These are phyloP conservation scores for Merops nubicus DNA, from an alignment of 2,113 vertebrate genomes.

Conservation along the genomic window DNA sequence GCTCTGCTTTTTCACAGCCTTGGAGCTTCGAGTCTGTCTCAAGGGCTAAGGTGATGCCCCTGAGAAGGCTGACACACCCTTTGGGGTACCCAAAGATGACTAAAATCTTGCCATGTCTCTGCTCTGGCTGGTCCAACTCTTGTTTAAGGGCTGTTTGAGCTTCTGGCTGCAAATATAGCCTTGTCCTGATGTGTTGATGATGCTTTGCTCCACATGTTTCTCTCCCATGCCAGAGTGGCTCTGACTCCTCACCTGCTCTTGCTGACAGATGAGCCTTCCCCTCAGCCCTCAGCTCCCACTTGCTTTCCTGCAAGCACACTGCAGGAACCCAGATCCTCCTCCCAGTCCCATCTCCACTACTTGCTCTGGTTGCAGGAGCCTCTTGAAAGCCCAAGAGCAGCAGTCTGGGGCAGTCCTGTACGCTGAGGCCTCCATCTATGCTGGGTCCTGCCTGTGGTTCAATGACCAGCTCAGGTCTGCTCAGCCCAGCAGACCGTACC, in stretches of 20 bases:
- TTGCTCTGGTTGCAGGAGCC: neutral
- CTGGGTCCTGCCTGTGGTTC: neutral
- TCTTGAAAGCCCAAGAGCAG: neutral
- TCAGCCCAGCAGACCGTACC: neutral
- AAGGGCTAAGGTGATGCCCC: neutral
- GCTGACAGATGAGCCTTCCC: neutral
- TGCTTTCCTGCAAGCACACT: neutral
- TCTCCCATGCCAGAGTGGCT: neutral
- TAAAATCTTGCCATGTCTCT: neutral
- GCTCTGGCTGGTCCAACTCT: neutral
- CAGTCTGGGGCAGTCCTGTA: neutral
- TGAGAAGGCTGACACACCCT: neutral
- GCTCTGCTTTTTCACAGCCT: neutral
- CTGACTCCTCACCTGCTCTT: neutral
- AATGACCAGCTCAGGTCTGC: neutral
- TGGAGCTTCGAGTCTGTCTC: neutral
- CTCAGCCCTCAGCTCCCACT: neutral
- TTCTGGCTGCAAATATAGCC: neutral
- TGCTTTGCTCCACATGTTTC: neutral
- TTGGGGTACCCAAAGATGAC: neutral
- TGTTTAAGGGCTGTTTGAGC: neutral
- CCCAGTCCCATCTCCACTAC: neutral
- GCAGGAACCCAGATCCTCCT: neutral
- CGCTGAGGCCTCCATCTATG: too few relatives aligned
- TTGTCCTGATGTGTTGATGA: fast-evolving